phyloP scores from a whole-genome alignment of 2,888 invertebrate species.

The Leptodirus hochenwartii region DNA sequence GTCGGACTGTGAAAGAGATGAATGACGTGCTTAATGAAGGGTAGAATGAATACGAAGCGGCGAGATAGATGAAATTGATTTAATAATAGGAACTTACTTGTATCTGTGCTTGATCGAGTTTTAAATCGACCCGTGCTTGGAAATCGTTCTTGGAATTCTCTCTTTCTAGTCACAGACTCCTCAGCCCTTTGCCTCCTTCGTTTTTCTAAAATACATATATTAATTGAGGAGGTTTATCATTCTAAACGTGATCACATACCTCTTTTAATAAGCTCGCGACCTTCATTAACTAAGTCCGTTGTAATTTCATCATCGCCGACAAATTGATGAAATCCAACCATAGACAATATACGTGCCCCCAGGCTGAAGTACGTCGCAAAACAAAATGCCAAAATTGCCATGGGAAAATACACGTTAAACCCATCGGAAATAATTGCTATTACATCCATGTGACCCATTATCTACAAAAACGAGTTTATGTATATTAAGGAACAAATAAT shows the following conservation, averaged over 20 bases:
- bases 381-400: slow-evolving; percentile 85
- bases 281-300: slow-evolving; percentile 84
- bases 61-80: too few relatives aligned
- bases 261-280: slow-evolving; percentile 76
- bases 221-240: slow-evolving; percentile 1
- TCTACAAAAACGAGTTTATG: too few relatives aligned
- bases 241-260: slow-evolving; percentile 31
- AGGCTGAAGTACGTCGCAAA: slow-evolving; percentile 86
- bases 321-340: slow-evolving; percentile 94
- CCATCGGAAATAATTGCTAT: slow-evolving; percentile 92
- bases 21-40: too few relatives aligned
- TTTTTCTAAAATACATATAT: slow-evolving; percentile 37
- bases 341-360: slow-evolving; percentile 75
- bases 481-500: too few relatives aligned
- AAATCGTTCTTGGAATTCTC: slow-evolving; percentile 53
- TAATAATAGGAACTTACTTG: slow-evolving; percentile 26
- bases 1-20: too few relatives aligned
- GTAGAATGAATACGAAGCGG: too few relatives aligned
- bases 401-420: slow-evolving; percentile 98
- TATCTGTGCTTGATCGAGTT: slow-evolving; percentile 28
- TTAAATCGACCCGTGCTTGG: slow-evolving; percentile 27
- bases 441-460: slow-evolving; percentile 99
- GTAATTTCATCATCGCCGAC: slow-evolving; percentile 88
- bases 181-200: slow-evolving; percentile 64
- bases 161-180: slow-evolving; percentile 56